Evolutionary conservation across 2,888 invertebrate genomes (phyloP), one percentile per base, ranked within the genome.

Genomic region (Spisula solida): DNA sequence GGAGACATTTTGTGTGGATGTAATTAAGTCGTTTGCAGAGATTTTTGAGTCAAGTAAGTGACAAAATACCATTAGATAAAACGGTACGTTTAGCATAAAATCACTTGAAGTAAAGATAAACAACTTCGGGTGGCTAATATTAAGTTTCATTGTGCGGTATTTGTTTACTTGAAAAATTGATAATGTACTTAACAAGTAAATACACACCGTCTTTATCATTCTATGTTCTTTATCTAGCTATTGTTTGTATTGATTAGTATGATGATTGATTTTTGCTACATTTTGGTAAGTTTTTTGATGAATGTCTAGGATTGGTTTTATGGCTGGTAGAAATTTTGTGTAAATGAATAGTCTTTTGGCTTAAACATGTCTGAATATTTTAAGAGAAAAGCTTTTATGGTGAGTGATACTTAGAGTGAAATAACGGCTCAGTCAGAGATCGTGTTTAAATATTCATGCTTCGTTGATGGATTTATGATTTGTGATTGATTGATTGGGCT

Each of bases 41-140:
- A 31, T 85, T 31, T 70, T 80, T 85, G n/a, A 55, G 85, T 56
- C 79, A 85, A 85, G 78, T 78, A 31, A 51, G 85, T 85, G 85
- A 79, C 56, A 78, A 47, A 78, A 85, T 79, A 79, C 25, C 75
- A 34, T 41, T 51, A 79, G 85, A 85, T 85, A 79, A 56, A 55
- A 70, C 51, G 85, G 79, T 85, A 85, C 20, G 79, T 85, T 70
- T 85, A 83, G 29, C 75, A 31, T 75, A 18, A 34, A 75, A 75
- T 75, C 75, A 14, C 75, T 75, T 66, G 16, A 31, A 31, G 75
- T 34, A 75, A 75, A 31, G 31, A 31, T 29, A 25, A 75, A 31
- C 31, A 16, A 75, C 34, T 75, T 75, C 29, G 75, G 34, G 75
- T 20, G 34, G 75, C 34, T 31, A 75, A 34, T 31, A 34, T 75